These are phyloP conservation scores for Archaeoteleia sp. DNA, from an alignment of 2,888 invertebrate species.

Conservation along the genomic window DNA sequence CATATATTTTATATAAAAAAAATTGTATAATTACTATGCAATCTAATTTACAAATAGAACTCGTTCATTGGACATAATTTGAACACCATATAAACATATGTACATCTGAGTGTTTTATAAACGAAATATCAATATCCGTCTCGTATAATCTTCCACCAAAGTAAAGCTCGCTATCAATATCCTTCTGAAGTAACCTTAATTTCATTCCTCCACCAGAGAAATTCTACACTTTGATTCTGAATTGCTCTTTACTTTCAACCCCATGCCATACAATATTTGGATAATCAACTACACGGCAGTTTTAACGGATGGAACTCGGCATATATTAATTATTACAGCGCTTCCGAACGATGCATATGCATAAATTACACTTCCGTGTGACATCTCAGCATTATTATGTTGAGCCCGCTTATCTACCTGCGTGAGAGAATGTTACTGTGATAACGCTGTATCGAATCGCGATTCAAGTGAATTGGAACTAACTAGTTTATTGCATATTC, in stretches of 20 bases:
- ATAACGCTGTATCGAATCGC: conserved; percentile 38
- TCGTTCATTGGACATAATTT: too few relatives aligned
- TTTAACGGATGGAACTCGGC: conserved; percentile 63
- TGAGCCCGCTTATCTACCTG: conserved; percentile 34
- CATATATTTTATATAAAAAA: too few relatives aligned
- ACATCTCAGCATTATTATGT: conserved; percentile 56
- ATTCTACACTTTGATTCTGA: conserved; percentile 30
- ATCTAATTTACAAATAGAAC: too few relatives aligned
- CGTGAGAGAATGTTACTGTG: conserved; percentile 12
- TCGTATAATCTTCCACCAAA: too few relatives aligned
- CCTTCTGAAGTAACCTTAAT: conserved; percentile 55
- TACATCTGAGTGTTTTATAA: too few relatives aligned
- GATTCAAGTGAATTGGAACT: conserved; percentile 24
- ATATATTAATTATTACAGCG: conserved; percentile 66
- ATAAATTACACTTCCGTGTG: conserved; percentile 61
- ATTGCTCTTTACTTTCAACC: conserved; percentile 8
- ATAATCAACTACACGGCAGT: conserved; percentile 61
- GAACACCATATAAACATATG: too few relatives aligned
- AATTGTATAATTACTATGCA: too few relatives aligned
- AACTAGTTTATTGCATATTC: conserved; percentile 24
- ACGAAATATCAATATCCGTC: too few relatives aligned
- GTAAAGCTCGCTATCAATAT: conserved; percentile 59
- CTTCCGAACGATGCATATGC: conserved; percentile 57
- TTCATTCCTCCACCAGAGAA: conserved; percentile 39
- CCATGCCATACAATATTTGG: conserved; percentile 51